Percentiles rank a stretch among this genome's conserved stretches.
phyloP scores from a whole-genome alignment of 2,888 invertebrate species.

The Cordilura impudica region DNA sequence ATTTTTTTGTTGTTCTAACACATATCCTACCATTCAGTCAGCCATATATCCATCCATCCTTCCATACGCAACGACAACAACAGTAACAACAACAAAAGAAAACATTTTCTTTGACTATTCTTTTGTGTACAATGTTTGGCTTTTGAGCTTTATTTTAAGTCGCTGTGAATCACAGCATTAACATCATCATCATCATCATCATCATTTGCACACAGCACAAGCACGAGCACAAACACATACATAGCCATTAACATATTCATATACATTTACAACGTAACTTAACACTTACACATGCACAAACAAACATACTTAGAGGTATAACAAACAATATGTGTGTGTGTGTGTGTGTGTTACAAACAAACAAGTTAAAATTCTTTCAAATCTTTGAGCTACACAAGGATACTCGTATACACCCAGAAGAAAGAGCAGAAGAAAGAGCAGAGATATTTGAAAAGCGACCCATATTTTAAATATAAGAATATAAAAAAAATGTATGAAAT shows the following conservation, averaged over 20 bases:
- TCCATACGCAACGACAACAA: too few relatives aligned
- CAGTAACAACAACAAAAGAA: too few relatives aligned
- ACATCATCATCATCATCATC: conserved; percentile 27
- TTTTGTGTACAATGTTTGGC: conserved; percentile 49
- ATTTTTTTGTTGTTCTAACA: conserved; percentile 21
- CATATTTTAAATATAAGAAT: conserved; percentile 21
- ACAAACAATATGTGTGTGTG: background rate
- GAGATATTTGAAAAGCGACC: conserved; percentile 21
- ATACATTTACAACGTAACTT: background rate
- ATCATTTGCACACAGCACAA: too few relatives aligned
- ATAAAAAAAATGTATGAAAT: background rate
- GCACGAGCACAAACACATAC: background rate
- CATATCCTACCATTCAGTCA: conserved; percentile 40
- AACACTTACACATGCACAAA: conserved; percentile 1
- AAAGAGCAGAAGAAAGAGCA: too few relatives aligned
- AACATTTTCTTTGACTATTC: conserved; percentile 12
- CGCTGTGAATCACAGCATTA: conserved; percentile 42
- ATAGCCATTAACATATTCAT: background rate
- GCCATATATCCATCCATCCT: conserved; percentile 3
- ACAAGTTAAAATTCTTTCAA: conserved; percentile 16
- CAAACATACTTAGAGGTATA: background rate
- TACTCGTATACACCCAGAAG: background rate
- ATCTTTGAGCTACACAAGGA: conserved; percentile 10
- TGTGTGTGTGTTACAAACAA: background rate
- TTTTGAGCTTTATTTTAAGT: conserved; percentile 53